Evolutionary conservation across 2,888 invertebrate genomes (phyloP), one percentile per base, ranked within the genome.

Genomic region (Amaurobius ferox): DNA sequence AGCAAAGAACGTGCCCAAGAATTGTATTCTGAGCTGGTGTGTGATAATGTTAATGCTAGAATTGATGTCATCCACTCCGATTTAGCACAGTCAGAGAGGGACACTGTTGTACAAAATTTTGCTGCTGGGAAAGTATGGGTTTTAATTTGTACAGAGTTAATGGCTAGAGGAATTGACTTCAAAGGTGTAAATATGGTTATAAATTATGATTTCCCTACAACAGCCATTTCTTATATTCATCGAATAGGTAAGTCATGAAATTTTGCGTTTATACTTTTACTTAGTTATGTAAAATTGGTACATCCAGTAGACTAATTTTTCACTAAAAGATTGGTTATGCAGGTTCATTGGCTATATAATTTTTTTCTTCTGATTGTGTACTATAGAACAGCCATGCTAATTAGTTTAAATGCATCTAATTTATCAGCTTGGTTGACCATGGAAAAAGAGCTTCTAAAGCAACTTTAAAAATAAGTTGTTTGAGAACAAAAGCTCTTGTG

Each of bases 81-180:
- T 90, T 93, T 97, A 89, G 95, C 97, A 0, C 97, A 98, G 90
- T 93, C 94, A 35, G 95, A 98, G 94, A 94, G 98, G 74, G 98
- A 98, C 91, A 96, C 96, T 91, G 96, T 96, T 19, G 96, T 99
- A 13, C 94, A 95, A 88, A 94, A 95, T 88, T 99, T 99, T 92
- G 95, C 98, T 64, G 94, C 95, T 90, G 98, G 98, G 0, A 95
- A 95, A 91, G 95, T 98, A 89, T 98, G 98, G 98, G 95, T 99
- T 76, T 93, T 99, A 77, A 96, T 99, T 89, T 98, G 98, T 92
- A 99, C 99, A 0, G 98, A 99, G 92, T 93, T 99, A 88, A 95
- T 99, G 96, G 96, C 97, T 0, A 94, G 99, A 89, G 99, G 99
- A 88, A 96, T 99, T 88, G 99, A 99, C 92, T 98, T 99, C 92